Conservation (phyloP, 2,113 vertebrate genomes). For the Dicrurus megarhynchus region DNA sequence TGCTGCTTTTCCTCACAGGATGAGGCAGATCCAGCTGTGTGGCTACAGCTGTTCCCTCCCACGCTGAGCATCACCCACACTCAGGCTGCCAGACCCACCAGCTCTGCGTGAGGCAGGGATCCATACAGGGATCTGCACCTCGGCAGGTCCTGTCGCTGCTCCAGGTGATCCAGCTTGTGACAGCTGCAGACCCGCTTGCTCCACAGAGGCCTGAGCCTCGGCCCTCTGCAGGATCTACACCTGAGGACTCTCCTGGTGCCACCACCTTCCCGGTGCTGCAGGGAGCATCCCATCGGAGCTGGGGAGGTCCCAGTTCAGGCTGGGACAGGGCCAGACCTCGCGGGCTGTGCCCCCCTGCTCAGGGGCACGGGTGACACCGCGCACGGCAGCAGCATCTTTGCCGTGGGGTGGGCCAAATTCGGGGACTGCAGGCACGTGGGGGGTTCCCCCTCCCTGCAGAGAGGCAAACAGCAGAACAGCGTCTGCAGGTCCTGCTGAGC, state of each 20-base stretch:
- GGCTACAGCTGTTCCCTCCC: neutral
- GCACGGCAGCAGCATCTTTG: neutral
- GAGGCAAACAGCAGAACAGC: neutral
- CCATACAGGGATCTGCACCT: rapidly evolving
- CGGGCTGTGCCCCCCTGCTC: neutral
- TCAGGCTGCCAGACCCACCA: neutral
- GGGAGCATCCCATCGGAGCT: too few relatives aligned
- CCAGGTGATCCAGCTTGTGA: neutral
- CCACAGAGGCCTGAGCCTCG: rapidly evolving
- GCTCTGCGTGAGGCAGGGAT: neutral
- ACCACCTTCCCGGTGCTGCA: rapidly evolving
- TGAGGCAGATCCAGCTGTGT: neutral
- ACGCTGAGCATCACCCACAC: neutral
- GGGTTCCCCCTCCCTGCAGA: neutral
- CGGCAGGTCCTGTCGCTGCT: rapidly evolving
- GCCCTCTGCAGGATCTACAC: neutral
- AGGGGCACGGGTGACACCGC: neutral
- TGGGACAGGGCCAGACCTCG: neutral
- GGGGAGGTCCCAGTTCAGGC: neutral
- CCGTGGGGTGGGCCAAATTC: rapidly evolving
- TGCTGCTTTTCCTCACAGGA: neutral
- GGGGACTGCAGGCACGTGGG: neutral
- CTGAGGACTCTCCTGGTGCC: neutral
- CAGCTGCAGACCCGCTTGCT: neutral
- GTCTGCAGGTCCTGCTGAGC: neutral